These are phyloP conservation scores for Boloria euphrosyne DNA, from an alignment of 2,888 invertebrate species.

Conservation along the genomic window DNA sequence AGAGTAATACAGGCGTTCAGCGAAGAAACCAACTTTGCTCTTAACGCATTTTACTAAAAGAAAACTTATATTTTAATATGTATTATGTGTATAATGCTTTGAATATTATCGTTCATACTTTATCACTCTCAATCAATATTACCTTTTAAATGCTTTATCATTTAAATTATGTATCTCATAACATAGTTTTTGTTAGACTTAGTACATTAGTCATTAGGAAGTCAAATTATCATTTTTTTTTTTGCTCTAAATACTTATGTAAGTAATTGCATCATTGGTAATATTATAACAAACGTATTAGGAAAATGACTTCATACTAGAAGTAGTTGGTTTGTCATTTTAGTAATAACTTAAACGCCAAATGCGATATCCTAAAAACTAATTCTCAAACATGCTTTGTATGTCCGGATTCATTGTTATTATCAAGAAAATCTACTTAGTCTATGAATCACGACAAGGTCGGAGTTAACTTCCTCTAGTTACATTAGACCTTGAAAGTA, in stretches of 20 bases:
- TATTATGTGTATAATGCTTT: too few relatives aligned
- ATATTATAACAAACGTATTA: too few relatives aligned
- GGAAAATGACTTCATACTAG: not conserved
- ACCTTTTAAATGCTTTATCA: too few relatives aligned
- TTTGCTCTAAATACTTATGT: too few relatives aligned
- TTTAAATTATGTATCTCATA: too few relatives aligned
- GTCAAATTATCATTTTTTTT: too few relatives aligned
- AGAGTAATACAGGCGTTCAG: constrained; percentile 93
- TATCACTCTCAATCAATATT: too few relatives aligned
- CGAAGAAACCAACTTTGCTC: constrained; percentile 95
- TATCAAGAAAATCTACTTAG: constrained; percentile 19
- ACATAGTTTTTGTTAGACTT: not conserved
- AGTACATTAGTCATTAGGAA: not conserved
- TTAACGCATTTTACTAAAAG: constrained; percentile 91
- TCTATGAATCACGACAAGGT: constrained; percentile 34
- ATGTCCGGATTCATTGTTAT: constrained; percentile 15
- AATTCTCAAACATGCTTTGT: not conserved
- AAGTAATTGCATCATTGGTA: too few relatives aligned
- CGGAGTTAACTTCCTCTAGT: constrained; percentile 31
- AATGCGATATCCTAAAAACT: not conserved
- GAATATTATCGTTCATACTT: too few relatives aligned
- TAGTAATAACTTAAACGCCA: not conserved
- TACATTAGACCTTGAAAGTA: constrained; percentile 30
- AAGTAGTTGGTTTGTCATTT: not conserved
- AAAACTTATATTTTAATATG: constrained; percentile 52